These are phyloP conservation scores for Oligia fasciuncula DNA, from an alignment of 2,888 invertebrate genomes.

Conservation along the genomic window DNA sequence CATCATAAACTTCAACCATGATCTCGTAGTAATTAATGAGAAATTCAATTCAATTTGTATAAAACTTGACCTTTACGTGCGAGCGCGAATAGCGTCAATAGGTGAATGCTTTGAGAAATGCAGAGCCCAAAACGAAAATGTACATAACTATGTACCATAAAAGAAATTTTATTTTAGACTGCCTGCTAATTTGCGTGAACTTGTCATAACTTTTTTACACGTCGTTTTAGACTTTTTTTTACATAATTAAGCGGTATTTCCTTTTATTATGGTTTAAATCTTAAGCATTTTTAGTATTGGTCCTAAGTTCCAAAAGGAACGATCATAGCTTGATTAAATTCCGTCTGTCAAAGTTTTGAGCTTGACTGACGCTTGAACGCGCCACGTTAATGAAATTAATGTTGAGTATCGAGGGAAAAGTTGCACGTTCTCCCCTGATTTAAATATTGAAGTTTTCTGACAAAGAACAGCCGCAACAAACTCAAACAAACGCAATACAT, in stretches of 20 bases:
- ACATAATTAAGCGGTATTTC: background rate
- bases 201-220: background rate
- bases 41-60: constrained; percentile 6
- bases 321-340: background rate
- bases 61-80: constrained; percentile 43
- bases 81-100: constrained; percentile 22
- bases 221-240: background rate
- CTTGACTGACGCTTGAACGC: background rate
- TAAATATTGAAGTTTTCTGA: background rate
- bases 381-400: background rate
- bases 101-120: constrained; percentile 17
- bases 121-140: constrained; percentile 14
- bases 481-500: too few relatives aligned
- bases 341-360: background rate
- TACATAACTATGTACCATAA: background rate
- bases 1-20: background rate
- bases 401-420: background rate
- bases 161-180: constrained; percentile 10
- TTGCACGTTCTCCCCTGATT: background rate
- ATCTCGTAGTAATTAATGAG: constrained; percentile 35
- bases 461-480: background rate
- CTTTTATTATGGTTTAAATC: background rate
- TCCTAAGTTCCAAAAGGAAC: background rate
- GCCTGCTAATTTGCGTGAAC: constrained; percentile 19
- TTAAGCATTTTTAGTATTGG: background rate